Conservation (phyloP, 1,140 invertebrate genomes). For the Ceratina australensis region DNA sequence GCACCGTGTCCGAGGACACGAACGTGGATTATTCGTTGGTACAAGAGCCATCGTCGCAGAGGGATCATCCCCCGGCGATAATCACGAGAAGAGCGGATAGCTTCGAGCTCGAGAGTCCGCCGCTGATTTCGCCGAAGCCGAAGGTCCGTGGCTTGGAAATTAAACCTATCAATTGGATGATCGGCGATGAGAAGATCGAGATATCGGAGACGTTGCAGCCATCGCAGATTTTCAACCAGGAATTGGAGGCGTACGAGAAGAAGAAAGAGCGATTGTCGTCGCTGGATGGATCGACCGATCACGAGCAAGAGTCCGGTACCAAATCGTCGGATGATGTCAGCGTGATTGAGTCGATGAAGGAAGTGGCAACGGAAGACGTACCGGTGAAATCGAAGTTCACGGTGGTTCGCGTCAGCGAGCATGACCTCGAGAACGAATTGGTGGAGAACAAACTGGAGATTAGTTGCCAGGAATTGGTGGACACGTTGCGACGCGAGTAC, state of each 20-base stretch:
- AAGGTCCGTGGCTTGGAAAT: slow-evolving; percentile 71
- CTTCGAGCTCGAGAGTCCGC: slow-evolving; percentile 75
- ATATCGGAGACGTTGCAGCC: slow-evolving; percentile 74
- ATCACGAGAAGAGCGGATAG: slow-evolving; percentile 61
- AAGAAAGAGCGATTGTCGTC: slow-evolving; percentile 46
- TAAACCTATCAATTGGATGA: slow-evolving; percentile 76
- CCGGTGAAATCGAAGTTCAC: slow-evolving; percentile 63
- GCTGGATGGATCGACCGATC: slow-evolving; percentile 51
- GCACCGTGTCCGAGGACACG: slow-evolving; percentile 69
- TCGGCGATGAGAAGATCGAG: slow-evolving; percentile 77
- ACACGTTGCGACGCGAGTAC: slow-evolving; percentile 72
- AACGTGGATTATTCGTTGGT: slow-evolving; percentile 67
- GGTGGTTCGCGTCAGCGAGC: slow-evolving; percentile 67
- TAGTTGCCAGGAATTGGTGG: slow-evolving; percentile 76
- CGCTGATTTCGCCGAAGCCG: slow-evolving; percentile 67
- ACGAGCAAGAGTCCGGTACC: slow-evolving; percentile 56
- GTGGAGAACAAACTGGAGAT: slow-evolving; percentile 75
- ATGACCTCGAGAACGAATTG: slow-evolving; percentile 73
- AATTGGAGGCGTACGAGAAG: slow-evolving; percentile 74
- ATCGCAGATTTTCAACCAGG: slow-evolving; percentile 74
- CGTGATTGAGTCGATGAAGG: slow-evolving; percentile 58
- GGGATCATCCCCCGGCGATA: neutral
- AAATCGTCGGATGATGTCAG: slow-evolving; percentile 64
- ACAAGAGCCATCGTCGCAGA: slow-evolving; percentile 50
- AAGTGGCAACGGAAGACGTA: slow-evolving; percentile 12